Evolutionary conservation across 1,140 invertebrate genomes (phyloP).

Genomic region (Papilio aristodemus): DNA sequence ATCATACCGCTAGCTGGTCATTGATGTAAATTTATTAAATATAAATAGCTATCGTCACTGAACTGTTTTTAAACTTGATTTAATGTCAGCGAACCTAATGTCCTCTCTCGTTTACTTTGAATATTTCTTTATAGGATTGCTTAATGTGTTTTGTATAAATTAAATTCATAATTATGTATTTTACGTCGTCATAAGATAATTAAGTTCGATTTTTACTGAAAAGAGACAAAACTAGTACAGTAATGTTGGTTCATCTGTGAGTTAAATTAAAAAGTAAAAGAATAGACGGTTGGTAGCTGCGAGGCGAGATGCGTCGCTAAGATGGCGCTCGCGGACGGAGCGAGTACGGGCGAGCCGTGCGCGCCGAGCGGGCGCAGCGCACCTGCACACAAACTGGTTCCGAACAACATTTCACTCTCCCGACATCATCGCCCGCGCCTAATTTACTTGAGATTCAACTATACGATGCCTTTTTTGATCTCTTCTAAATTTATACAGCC

Average conservation of each 20-base stretch:
- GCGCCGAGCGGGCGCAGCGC: conserved; percentile 43
- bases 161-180: too few relatives aligned
- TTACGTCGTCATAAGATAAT: too few relatives aligned
- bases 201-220: too few relatives aligned
- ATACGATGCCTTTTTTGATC: conserved; percentile 27
- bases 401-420: conserved; percentile 73
- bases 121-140: conserved; percentile 12
- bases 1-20: not conserved
- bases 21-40: not conserved
- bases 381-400: conserved; percentile 71
- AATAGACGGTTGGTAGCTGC: conserved; percentile 8
- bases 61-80: conserved; percentile 20
- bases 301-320: conserved; percentile 36
- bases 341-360: conserved; percentile 31
- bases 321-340: conserved; percentile 43
- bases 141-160: not conserved
- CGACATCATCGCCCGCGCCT: conserved; percentile 52
- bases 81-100: conserved; percentile 18
- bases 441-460: conserved; percentile 51
- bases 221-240: not conserved
- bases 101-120: conserved; percentile 7
- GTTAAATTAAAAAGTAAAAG: conserved; percentile 28
- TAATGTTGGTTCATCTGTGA: conserved; percentile 7
- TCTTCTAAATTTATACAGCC: conserved; percentile 20
- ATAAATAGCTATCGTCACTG: not conserved